Conservation (phyloP, 2,888 invertebrate species). For the Chelonus formosanus region DNA sequence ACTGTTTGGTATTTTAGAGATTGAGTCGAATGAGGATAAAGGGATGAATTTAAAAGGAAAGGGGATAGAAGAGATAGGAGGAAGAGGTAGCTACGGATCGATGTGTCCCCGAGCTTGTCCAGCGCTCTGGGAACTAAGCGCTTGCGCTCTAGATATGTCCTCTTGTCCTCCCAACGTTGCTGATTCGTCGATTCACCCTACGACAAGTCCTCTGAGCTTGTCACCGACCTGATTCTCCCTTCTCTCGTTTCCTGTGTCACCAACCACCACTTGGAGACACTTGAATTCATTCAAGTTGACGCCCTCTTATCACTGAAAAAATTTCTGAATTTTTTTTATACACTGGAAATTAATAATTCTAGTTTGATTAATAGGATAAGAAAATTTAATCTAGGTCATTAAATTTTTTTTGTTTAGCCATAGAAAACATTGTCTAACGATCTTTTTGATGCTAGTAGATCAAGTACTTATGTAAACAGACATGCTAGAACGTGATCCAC, state of each 20-base stretch:
- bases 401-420: no score
- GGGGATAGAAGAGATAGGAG: constrained; percentile 31
- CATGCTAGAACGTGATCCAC: no score
- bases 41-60: constrained; percentile 18
- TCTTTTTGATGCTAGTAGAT: no score
- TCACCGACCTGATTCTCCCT: constrained; percentile 33
- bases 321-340: no score
- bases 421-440: no score
- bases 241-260: constrained; percentile 46
- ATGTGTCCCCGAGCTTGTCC: constrained; percentile 62
- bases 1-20: no score
- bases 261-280: constrained; percentile 34
- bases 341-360: no score
- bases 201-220: constrained; percentile 33
- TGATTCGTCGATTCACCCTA: constrained; percentile 53
- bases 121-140: constrained; percentile 57
- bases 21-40: neutral
- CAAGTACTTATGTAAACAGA: no score
- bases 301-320: neutral
- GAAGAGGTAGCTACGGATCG: constrained; percentile 56
- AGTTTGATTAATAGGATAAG: no score
- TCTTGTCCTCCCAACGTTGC: constrained; percentile 47
- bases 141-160: constrained; percentile 51
- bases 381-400: no score
- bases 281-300: neutral